phyloP scores from a whole-genome alignment of 1,140 invertebrate genomes.

The Tetragnatha versicolor region DNA sequence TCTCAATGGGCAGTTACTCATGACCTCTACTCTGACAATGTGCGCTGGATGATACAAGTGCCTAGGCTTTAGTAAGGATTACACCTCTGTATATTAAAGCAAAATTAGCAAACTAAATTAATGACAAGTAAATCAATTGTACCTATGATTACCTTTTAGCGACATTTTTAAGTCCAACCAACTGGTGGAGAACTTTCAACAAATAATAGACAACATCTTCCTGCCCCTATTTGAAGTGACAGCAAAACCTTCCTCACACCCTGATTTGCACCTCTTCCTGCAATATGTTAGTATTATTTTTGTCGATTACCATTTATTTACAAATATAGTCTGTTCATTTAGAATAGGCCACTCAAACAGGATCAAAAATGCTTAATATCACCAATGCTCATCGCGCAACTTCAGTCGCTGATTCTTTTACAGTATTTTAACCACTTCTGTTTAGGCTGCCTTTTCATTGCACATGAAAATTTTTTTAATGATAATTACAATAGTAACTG shows the following conservation, averaged over 20 bases:
- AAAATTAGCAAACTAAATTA: neutral
- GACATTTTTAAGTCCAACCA: slow-evolving; percentile 98
- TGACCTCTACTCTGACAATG: slow-evolving; percentile 91
- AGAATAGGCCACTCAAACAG: no score
- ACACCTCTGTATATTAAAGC: neutral
- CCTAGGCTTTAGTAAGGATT: slow-evolving; percentile 92
- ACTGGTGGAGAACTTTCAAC: slow-evolving; percentile 92
- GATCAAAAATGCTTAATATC: no score
- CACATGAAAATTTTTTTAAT: no score
- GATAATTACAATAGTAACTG: no score
- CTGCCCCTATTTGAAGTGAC: slow-evolving; percentile 95
- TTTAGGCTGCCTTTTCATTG: no score
- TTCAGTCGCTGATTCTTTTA: no score
- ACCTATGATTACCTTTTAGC: slow-evolving; percentile 56
- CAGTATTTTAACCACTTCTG: no score
- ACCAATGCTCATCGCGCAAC: no score
- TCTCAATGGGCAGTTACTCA: slow-evolving; percentile 93
- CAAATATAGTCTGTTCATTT: no score
- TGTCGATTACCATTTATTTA: no score
- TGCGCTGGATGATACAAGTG: slow-evolving; percentile 96
- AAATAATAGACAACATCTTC: slow-evolving; percentile 96
- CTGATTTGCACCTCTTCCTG: slow-evolving; percentile 92
- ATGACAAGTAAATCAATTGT: neutral
- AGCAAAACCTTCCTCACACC: slow-evolving; percentile 88
- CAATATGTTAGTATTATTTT: slow-evolving; percentile 77